Evolutionary conservation across 2,888 invertebrate genomes (phyloP), one percentile per base, ranked within the genome.

Genomic region (Brenthis hecate): DNA sequence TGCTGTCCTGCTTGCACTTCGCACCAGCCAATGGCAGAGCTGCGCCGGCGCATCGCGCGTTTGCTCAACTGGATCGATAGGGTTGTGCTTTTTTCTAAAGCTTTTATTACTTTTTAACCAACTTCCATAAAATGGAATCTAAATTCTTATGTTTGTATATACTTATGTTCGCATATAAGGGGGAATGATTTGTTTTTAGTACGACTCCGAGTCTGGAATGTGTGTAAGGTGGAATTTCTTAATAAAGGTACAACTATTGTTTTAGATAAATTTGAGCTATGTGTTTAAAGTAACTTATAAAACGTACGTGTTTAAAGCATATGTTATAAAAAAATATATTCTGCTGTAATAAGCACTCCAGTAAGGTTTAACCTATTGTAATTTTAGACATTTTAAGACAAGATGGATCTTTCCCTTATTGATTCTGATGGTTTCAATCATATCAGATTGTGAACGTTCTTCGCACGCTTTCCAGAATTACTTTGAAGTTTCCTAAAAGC

Each of bases 41-140:
- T 77, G 85, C 86, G 91, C 89, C 78, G 76, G 86, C 88, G 91
- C 92, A 91, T 80, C 86, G 90, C 92, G 92, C 91, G 90, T 86
- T 86, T 85, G 86, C 86, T 88, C 87, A 85, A 85, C 87, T 85
- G 86, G 84, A 87, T 86, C 85, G 84, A 85, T 89, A 92, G 91
- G 92, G 91, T 83, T 91, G 91, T 71, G 72, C 69, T 83, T 87
- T 88, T 88, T 88, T 88, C 81, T 85, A 80, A 89, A 89, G 87
- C 89, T 89, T 85, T 83, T 85, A 85, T 65, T 80, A 80, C 81
- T 87, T 87, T 88, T 84, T 51, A 66, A 61, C 61, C 62, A 43
- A 78, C 82, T 75, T 76, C 75, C 81, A 83, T 80, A 58, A 60
- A 60, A 54, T 60, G 54, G 54, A 19, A 61, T 32, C 58, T 63